Evolutionary conservation across 1,140 invertebrate species (phyloP).

Genomic region (Ceratosolen solmsi): DNA sequence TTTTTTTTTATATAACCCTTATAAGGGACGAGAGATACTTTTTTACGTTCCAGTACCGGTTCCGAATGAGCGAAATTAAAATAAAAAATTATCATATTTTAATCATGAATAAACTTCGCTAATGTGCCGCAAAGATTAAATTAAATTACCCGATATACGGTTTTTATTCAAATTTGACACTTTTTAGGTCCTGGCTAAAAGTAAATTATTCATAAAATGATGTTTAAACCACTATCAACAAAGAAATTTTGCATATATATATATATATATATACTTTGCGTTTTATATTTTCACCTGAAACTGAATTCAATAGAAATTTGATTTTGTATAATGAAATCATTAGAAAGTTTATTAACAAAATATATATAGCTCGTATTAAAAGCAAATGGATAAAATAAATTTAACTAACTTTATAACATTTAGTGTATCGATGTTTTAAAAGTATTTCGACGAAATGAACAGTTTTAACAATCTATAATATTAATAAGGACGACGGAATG

Average conservation of each 20-base stretch:
- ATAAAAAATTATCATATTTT: slow-evolving; percentile 9
- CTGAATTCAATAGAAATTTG: too few species aligned
- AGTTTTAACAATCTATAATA: slow-evolving; percentile 7
- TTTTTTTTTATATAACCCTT: neutral
- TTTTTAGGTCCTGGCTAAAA: too few species aligned
- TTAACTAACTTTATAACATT: neutral
- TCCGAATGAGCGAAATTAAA: neutral
- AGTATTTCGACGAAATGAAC: neutral
- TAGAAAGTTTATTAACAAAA: neutral
- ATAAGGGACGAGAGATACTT: neutral
- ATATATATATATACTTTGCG: too few species aligned
- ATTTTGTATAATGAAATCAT: neutral
- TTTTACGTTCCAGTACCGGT: neutral
- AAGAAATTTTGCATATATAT: too few species aligned
- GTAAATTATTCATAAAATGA: too few species aligned
- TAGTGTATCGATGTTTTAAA: neutral
- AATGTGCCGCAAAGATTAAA: neutral
- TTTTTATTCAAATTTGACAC: too few species aligned
- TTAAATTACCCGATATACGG: too few species aligned
- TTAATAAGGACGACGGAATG: neutral
- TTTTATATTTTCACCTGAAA: too few species aligned
- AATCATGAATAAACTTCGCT: neutral
- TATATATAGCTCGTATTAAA: neutral
- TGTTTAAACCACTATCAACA: too few species aligned
- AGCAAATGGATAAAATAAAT: neutral